A percentile compares a stretch with the other conserved stretches of the same genome.
Evolutionary conservation across 2,113 vertebrate genomes (phyloP).

Genomic region (Tyrannus savana): DNA sequence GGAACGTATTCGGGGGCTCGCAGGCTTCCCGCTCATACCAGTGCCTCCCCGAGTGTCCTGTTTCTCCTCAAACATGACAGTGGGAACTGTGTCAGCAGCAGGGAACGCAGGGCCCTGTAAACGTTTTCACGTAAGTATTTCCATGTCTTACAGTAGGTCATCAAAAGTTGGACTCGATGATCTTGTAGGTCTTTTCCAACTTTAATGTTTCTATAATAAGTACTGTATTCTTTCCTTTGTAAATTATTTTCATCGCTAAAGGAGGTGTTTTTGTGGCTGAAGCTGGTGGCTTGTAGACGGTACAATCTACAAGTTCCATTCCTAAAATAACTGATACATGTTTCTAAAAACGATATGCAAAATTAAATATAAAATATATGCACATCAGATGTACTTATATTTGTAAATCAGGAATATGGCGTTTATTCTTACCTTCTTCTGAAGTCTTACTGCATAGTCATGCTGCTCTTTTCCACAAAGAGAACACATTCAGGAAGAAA

Average conservation of each 20-base stretch:
- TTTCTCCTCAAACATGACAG: neutral
- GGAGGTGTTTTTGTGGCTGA: neutral
- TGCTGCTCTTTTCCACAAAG: neutral
- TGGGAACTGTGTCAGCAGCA: neutral
- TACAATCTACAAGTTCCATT: no score
- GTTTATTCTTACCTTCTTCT: neutral
- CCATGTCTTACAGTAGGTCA: fast-evolving
- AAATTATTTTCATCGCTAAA: neutral
- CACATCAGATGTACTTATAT: neutral
- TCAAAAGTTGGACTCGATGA: neutral
- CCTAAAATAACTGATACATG: neutral
- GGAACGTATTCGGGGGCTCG: neutral
- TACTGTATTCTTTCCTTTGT: neutral
- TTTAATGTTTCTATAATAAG: neutral
- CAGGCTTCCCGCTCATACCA: neutral
- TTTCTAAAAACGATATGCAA: neutral
- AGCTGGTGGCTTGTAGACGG: neutral
- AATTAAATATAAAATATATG: neutral
- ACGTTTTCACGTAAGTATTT: fast-evolving
- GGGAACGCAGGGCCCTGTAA: neutral
- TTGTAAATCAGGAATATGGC: neutral
- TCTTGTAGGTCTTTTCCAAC: neutral
- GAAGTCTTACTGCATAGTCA: neutral
- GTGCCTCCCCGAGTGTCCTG: neutral
- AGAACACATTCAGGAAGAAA: neutral